Conservation (phyloP, 2,113 vertebrate genomes). For the Scalopus aquaticus region DNA sequence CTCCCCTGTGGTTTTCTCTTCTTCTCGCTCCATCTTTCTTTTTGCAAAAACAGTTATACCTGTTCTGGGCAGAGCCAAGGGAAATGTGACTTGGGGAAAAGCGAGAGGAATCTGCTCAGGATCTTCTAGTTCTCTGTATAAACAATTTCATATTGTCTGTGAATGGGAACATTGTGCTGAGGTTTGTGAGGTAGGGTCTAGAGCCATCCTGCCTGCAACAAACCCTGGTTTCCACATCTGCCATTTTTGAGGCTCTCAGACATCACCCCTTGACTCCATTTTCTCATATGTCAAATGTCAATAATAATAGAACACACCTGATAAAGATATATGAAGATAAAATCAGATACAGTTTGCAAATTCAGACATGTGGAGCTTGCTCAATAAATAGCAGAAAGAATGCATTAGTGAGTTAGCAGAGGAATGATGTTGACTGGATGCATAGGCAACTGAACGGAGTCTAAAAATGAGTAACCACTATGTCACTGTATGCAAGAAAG, state of each 20-base stretch:
- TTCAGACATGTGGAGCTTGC: not conserved
- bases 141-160: not conserved
- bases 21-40: not conserved
- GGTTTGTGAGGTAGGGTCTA: not conserved
- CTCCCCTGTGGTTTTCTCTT: not conserved
- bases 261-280: not conserved
- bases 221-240: not conserved
- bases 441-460: not conserved
- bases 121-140: not conserved
- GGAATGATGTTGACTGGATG: not conserved
- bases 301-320: not conserved
- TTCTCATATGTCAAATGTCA: not conserved
- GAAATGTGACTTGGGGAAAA: not conserved
- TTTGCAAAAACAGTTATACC: not conserved
- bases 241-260: not conserved
- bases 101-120: not conserved
- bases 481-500: not conserved
- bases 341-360: not conserved
- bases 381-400: not conserved
- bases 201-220: not conserved
- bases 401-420: not conserved
- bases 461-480: not conserved
- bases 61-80: not conserved
- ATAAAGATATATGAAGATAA: not conserved
- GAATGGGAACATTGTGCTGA: not conserved